These are phyloP conservation scores for Rotaria sp. DNA, from an alignment of 2,888 invertebrate genomes.

Conservation along the genomic window DNA sequence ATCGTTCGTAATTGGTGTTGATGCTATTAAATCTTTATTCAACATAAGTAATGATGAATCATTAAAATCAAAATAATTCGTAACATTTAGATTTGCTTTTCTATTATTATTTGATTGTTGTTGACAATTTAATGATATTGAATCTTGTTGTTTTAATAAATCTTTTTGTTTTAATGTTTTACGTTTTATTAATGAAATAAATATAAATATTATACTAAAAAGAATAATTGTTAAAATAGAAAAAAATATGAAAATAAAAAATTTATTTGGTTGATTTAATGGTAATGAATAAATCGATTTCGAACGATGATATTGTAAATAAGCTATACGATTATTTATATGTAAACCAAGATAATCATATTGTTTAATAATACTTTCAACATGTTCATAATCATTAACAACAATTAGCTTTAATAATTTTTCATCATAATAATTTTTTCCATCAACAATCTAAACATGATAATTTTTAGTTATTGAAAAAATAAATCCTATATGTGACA, in stretches of 20 bases:
- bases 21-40: background rate
- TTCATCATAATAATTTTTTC: background rate
- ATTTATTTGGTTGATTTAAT: background rate
- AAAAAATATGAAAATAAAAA: background rate
- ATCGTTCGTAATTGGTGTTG: background rate
- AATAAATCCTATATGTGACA: too few species aligned
- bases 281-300: background rate
- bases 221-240: background rate
- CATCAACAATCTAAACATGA: background rate
- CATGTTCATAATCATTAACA: background rate
- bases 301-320: background rate
- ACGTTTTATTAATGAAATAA: background rate
- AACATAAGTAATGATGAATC: background rate
- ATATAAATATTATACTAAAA: background rate
- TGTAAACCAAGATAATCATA: conserved; percentile 3
- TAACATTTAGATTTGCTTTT: background rate
- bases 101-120: background rate
- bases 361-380: background rate
- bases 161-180: background rate
- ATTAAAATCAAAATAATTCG: background rate
- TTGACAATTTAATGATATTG: background rate
- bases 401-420: conserved; percentile 23
- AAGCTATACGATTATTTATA: background rate
- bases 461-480: too few species aligned
- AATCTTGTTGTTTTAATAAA: background rate